Percentiles rank a stretch among this genome's conserved stretches.
Evolutionary conservation across 2,113 vertebrate genomes (phyloP).

Genomic region (Solea solea): DNA sequence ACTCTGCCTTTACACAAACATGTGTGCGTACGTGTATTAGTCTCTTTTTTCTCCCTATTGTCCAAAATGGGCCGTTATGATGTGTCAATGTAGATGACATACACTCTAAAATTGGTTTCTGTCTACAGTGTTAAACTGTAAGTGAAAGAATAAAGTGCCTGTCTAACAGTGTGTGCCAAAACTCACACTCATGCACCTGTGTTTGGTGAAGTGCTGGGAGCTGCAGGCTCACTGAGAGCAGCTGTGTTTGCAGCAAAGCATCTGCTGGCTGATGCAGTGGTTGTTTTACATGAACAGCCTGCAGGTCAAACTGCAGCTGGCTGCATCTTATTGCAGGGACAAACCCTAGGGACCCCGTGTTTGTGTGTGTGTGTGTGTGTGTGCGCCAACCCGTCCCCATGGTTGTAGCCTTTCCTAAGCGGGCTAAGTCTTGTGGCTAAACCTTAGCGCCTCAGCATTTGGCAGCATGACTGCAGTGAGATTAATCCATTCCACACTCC

Average conservation of each 20-base stretch:
- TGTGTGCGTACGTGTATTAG: too few species aligned
- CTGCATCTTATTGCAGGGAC: constrained; percentile 43
- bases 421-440: constrained; percentile 71
- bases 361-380: constrained; percentile 4
- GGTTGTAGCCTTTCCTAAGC: constrained; percentile 69
- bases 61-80: too few species aligned
- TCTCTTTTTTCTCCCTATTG: background rate
- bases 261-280: constrained; percentile 55
- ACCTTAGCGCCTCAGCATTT: constrained; percentile 66
- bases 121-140: too few species aligned
- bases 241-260: constrained; percentile 64
- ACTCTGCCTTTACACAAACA: too few species aligned
- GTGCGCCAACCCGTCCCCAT: constrained; percentile 41
- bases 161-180: too few species aligned
- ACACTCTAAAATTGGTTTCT: too few species aligned
- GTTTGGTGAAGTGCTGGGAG: constrained; percentile 13
- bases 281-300: constrained; percentile 64
- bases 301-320: constrained; percentile 73
- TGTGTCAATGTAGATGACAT: too few species aligned
- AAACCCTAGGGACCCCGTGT: constrained; percentile 39
- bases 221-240: constrained; percentile 37
- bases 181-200: constrained; percentile 9
- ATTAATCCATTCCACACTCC: constrained; percentile 78
- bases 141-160: background rate
- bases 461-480: constrained; percentile 68